Evolutionary conservation across 2,888 invertebrate species (phyloP), one percentile per base, ranked within the genome.

Genomic region (Drosophila limbata): DNA sequence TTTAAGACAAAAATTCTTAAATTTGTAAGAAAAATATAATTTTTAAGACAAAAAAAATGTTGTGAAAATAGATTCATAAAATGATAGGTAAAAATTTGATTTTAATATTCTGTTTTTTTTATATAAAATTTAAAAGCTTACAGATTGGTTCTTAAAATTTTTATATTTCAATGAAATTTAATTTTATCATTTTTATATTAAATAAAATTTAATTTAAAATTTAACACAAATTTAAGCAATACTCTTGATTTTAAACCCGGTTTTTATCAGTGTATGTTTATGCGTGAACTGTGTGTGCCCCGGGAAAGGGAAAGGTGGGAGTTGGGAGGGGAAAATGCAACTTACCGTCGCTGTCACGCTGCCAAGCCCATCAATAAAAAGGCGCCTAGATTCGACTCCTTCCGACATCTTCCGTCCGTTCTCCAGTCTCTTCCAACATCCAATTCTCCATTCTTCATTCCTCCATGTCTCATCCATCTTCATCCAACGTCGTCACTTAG

Each of bases 301-400:
- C 21, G 37, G 31, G 31, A 9, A 13, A 31, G 37, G 25, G 25
- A 25, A 25, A 25, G 6, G 25, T 25, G 25, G 6, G 25, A 0
- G 25, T 6, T 25, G 25, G 25, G 28, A 8, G 13, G 39, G 35
- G 17, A 10, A n/a, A 11, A 5, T 50, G 66, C 25, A 74, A 69
- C 69, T 70, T 73, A 73, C 82, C 57, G 69, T 61, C 61, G 51
- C 56, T 68, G 69, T 47, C 75, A 79, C 72, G 77, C 62, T 70
- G 73, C 78, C 73, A 35, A 44, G 59, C 59, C 45, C 44, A 53
- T 59, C 52, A 59, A 59, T 47, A 8, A 37, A 37, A 37, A 42
- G 48, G 50, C 33, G 59, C 35, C 65, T 37, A 53, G 72, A 21
- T 63, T 39, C 72, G 44, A 42, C 59, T 77, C 35, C 28, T 28